Conservation (phyloP, 1,140 invertebrate species). For the Orchesella cincta region DNA sequence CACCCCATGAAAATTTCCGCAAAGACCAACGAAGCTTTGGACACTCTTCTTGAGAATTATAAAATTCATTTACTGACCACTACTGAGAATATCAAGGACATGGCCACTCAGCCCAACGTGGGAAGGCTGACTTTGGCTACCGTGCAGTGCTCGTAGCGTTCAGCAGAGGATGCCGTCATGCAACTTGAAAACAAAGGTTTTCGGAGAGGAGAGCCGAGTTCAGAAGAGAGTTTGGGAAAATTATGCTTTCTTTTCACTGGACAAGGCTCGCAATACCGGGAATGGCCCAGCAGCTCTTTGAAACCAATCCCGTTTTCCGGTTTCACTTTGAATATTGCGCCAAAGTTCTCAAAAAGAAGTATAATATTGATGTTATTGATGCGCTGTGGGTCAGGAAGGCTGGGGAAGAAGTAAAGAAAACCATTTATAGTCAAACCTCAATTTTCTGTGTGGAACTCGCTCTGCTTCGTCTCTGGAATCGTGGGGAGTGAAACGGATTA, state of each 20-base stretch:
- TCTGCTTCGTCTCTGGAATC: conserved; percentile 10
- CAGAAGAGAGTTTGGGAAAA: neutral
- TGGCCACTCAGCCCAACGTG: neutral
- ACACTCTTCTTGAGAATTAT: neutral
- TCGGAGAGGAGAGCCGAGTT: neutral
- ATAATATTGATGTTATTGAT: neutral
- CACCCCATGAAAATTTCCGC: neutral
- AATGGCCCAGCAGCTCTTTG: neutral
- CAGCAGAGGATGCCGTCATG: neutral
- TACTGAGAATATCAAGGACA: neutral
- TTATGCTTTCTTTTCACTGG: conserved; percentile 42
- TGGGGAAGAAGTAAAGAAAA: neutral
- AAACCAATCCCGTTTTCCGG: conserved; percentile 11
- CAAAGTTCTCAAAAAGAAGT: neutral
- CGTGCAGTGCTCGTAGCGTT: neutral
- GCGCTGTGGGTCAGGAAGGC: neutral
- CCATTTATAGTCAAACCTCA: conserved; percentile 41
- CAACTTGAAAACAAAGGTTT: neutral
- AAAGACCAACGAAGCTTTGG: neutral
- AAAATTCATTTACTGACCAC: neutral
- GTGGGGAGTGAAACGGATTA: conserved; percentile 31
- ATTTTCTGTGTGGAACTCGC: conserved; percentile 38
- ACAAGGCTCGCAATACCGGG: conserved; percentile 43
- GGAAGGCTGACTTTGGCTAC: neutral
- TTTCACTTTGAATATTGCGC: neutral